These are phyloP conservation scores for Menidia beryllina DNA, from an alignment of 2,113 vertebrate species.

Conservation along the genomic window DNA sequence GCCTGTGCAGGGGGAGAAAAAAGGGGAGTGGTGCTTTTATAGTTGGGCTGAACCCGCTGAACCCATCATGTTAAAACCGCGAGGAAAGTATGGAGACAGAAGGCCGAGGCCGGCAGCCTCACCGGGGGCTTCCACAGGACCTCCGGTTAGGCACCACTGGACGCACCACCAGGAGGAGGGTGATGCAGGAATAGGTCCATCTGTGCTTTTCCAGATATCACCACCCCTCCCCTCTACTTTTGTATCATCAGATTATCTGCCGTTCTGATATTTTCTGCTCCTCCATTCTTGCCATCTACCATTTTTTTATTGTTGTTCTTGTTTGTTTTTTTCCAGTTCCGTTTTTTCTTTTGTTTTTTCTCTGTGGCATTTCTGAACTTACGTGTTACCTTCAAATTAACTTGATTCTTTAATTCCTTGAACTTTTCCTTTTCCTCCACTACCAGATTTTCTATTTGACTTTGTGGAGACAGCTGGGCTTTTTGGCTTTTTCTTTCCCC, in stretches of 20 bases:
- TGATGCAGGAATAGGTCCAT: constrained; percentile 1
- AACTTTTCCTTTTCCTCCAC: too few relatives aligned
- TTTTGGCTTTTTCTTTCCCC: not conserved
- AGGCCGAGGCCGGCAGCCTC: constrained; percentile 38
- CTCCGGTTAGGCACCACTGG: constrained; percentile 2
- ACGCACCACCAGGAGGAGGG: not conserved
- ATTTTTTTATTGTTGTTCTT: not conserved
- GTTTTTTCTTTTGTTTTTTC: not conserved
- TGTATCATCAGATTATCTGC: constrained; percentile 9
- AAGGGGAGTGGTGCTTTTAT: constrained; percentile 65
- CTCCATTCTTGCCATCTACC: not conserved
- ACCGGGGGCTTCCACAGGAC: constrained; percentile 20
- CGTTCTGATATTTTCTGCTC: not conserved
- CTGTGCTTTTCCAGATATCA: not conserved
- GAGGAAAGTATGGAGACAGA: constrained; percentile 50
- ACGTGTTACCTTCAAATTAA: too few relatives aligned
- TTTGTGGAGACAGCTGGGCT: not conserved
- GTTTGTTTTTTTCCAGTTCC: not conserved
- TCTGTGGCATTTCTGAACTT: not conserved
- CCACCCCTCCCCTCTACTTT: not conserved
- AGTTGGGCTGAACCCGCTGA: constrained; percentile 71
- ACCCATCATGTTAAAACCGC: constrained; percentile 68
- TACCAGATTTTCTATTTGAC: too few relatives aligned
- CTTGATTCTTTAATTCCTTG: too few relatives aligned
- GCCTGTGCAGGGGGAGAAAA: constrained; percentile 54